phyloP scores from a whole-genome alignment of 2,888 invertebrate species.

The Acanthopleura granulata region DNA sequence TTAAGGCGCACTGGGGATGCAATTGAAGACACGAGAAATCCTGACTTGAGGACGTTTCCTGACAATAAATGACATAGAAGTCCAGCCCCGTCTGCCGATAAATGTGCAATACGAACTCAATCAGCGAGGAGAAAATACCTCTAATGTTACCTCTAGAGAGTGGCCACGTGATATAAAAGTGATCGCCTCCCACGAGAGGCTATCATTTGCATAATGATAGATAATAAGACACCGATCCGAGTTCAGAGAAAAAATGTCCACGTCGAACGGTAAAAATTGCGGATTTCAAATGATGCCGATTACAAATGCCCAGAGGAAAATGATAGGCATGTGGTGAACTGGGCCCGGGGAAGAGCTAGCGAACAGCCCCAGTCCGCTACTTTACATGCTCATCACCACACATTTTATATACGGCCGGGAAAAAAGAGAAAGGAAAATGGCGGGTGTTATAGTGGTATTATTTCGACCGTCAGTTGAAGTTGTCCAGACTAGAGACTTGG shows the following conservation, averaged over 20 bases:
- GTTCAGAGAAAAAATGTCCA: background rate
- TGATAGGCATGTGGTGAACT: background rate
- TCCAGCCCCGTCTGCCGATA: too few relatives aligned
- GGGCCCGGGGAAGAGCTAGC: background rate
- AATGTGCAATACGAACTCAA: too few relatives aligned
- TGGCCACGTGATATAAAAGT: too few relatives aligned
- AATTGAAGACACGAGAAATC: too few relatives aligned
- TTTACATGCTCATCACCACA: background rate
- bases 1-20: too few relatives aligned
- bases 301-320: background rate
- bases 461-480: slow-evolving; percentile 15
- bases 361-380: background rate
- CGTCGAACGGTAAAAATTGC: background rate
- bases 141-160: too few relatives aligned
- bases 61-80: too few relatives aligned
- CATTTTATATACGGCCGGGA: background rate
- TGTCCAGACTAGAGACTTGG: background rate
- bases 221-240: background rate
- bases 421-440: slow-evolving; percentile 9
- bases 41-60: too few relatives aligned
- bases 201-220: slow-evolving; percentile 4
- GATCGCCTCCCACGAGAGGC: background rate
- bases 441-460: background rate
- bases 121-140: too few relatives aligned
- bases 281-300: background rate